phyloP scores from a whole-genome alignment of 2,888 invertebrate genomes.

The Hemistola chrysoprasaria region DNA sequence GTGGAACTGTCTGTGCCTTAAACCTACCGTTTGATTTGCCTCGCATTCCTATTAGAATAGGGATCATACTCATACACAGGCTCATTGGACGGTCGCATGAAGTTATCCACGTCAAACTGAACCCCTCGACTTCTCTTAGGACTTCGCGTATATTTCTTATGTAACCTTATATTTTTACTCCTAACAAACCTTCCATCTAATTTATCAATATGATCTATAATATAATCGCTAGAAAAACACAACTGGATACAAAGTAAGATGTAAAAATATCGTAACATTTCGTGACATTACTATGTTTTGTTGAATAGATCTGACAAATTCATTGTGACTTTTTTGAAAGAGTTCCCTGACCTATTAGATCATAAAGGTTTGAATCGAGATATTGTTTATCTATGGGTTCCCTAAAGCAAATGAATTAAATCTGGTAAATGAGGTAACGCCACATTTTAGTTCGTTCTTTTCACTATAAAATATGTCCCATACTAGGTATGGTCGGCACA shows the following conservation, averaged over 20 bases:
- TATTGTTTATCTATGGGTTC: not conserved
- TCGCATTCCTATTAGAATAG: slow-evolving; percentile 23
- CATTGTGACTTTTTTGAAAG: too few relatives aligned
- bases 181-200: slow-evolving; percentile 3
- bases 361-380: too few relatives aligned
- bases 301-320: not conserved
- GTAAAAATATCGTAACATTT: slow-evolving; percentile 41
- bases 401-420: too few relatives aligned
- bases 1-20: too few relatives aligned
- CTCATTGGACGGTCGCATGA: slow-evolving; percentile 42
- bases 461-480: too few relatives aligned
- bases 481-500: too few relatives aligned
- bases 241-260: slow-evolving; percentile 36
- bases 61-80: slow-evolving; percentile 19
- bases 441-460: too few relatives aligned
- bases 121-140: slow-evolving; percentile 37
- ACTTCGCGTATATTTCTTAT: slow-evolving; percentile 3
- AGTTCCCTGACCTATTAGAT: too few relatives aligned
- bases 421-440: too few relatives aligned
- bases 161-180: slow-evolving; percentile 1
- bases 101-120: slow-evolving; percentile 54
- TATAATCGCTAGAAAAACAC: slow-evolving; percentile 39
- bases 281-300: slow-evolving; percentile 24
- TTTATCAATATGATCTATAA: slow-evolving; percentile 18
- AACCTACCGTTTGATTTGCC: slow-evolving; percentile 26